These are phyloP conservation scores for Poecilobothrus nobilitatus DNA, from an alignment of 2,888 invertebrate species.

Conservation along the genomic window DNA sequence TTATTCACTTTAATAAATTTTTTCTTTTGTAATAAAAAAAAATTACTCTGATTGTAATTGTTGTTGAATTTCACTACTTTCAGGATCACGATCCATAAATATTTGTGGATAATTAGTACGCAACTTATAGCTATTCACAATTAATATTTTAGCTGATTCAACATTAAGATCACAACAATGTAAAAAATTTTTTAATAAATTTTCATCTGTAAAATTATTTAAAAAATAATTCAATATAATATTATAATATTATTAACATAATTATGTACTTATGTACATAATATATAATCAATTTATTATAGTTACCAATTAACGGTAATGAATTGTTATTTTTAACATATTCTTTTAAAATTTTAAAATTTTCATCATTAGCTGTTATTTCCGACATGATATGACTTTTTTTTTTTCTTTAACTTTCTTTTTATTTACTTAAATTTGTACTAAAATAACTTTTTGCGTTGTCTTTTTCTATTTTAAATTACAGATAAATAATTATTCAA, in stretches of 20 bases:
- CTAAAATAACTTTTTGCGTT: too few relatives aligned
- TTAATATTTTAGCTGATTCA: constrained; percentile 22
- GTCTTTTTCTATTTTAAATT: too few relatives aligned
- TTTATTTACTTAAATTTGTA: too few relatives aligned
- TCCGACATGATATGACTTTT: background rate
- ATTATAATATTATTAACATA: too few relatives aligned
- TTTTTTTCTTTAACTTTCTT: background rate
- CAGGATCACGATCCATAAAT: constrained; percentile 44
- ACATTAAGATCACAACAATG: constrained; percentile 28
- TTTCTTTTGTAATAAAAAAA: background rate
- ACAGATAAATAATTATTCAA: too few relatives aligned
- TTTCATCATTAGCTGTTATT: background rate
- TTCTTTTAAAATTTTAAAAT: background rate
- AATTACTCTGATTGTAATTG: background rate
- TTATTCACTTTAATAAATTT: background rate
- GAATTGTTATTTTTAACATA: background rate
- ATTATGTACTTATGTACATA: background rate
- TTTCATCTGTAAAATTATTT: constrained; percentile 28
- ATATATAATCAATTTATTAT: background rate
- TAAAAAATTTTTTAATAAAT: constrained; percentile 33
- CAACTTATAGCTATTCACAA: constrained; percentile 35
- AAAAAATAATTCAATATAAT: constrained; percentile 11
- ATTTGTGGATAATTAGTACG: constrained; percentile 45
- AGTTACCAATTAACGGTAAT: background rate
- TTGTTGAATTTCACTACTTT: background rate